Conservation (phyloP, 2,113 vertebrate genomes). For the Elanoides forficatus region DNA sequence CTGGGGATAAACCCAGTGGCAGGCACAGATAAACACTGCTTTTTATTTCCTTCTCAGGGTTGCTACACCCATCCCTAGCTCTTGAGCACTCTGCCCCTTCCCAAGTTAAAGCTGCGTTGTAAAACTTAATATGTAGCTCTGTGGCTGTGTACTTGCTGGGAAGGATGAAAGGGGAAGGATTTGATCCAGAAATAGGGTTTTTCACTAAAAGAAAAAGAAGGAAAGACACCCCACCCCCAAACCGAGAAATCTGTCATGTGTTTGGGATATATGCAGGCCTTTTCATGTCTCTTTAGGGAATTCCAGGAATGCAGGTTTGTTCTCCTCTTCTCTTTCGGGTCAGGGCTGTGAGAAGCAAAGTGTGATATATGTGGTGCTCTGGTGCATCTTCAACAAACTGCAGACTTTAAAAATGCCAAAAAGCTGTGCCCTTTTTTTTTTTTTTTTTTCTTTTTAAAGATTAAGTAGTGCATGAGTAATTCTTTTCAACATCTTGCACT, state of each 20-base stretch:
- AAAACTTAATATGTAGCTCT: background rate
- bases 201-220: background rate
- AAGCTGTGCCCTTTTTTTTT: no score
- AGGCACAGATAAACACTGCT: background rate
- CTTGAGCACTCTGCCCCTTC: background rate
- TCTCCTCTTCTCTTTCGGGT: background rate
- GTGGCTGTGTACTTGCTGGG: background rate
- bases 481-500: background rate
- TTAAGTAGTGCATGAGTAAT: background rate
- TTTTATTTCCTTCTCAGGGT: background rate
- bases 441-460: background rate
- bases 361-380: background rate
- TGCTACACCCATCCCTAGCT: background rate
- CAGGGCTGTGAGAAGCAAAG: background rate
- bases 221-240: background rate
- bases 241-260: background rate
- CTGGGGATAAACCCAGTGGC: background rate
- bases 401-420: background rate
- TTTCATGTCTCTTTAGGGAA: background rate
- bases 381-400: background rate
- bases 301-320: background rate
- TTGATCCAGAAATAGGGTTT: background rate
- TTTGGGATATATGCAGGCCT: background rate
- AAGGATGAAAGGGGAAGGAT: background rate
- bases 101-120: background rate